phyloP scores from a whole-genome alignment of 2,888 invertebrate genomes.

The Heliconius erato region DNA sequence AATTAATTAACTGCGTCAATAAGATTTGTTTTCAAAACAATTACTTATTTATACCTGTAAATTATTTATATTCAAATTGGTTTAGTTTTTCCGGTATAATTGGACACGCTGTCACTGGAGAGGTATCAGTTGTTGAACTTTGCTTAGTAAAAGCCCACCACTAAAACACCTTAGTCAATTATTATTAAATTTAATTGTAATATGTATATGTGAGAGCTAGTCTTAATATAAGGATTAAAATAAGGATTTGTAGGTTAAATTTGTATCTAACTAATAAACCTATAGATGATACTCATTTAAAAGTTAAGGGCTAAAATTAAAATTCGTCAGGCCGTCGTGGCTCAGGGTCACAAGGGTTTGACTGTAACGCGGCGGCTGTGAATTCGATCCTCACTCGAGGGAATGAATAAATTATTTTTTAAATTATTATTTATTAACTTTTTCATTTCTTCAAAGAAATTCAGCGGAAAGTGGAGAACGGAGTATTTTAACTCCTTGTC shows the following conservation, averaged over 20 bases:
- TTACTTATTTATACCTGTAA: conserved; percentile 37
- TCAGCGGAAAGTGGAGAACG: too few species aligned
- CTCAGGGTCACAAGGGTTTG: too few species aligned
- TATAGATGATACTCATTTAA: too few species aligned
- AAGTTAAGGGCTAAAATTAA: too few species aligned
- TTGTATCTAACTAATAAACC: not conserved
- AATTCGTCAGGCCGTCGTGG: too few species aligned
- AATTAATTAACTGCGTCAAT: conserved; percentile 18
- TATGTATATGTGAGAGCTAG: not conserved
- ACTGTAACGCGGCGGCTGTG: too few species aligned
- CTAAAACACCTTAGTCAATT: not conserved
- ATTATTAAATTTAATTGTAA: conserved; percentile 5
- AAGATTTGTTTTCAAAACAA: conserved; percentile 48
- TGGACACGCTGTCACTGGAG: conserved; percentile 61
- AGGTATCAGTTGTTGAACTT: conserved; percentile 52
- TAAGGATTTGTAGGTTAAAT: not conserved
- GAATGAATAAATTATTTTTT: too few species aligned
- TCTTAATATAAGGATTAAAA: not conserved
- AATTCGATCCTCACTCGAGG: too few species aligned
- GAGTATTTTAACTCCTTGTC: too few species aligned
- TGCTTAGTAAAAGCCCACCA: conserved; percentile 13
- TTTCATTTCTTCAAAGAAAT: too few species aligned
- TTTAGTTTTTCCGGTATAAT: conserved; percentile 63
- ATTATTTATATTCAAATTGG: conserved; percentile 58
- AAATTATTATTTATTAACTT: too few species aligned